These are phyloP conservation scores for Colius striatus DNA, from an alignment of 2,113 vertebrate genomes.

Conservation along the genomic window DNA sequence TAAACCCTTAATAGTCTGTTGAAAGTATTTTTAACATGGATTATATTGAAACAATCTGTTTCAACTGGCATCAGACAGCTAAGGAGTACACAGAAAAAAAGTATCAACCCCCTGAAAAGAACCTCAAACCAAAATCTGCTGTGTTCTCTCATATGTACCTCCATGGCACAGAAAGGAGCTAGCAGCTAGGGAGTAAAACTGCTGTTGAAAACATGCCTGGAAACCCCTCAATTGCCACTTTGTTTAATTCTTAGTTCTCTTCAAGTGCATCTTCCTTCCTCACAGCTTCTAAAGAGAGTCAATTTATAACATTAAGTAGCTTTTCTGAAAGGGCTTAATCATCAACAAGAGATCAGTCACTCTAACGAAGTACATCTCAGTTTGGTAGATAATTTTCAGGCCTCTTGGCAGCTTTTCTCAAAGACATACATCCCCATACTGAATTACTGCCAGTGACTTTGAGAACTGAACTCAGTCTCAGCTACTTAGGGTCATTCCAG, in stretches of 20 bases:
- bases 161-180: background rate
- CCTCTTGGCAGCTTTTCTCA: slow-evolving; percentile 56
- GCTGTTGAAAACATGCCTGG: background rate
- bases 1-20: background rate
- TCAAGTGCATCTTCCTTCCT: background rate
- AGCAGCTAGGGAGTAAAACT: background rate
- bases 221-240: background rate
- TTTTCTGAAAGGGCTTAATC: slow-evolving; percentile 58
- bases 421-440: background rate
- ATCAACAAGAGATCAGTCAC: slow-evolving; percentile 41
- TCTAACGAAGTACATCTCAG: slow-evolving; percentile 21
- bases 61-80: background rate
- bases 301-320: slow-evolving; percentile 59
- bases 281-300: slow-evolving; percentile 23
- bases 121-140: background rate
- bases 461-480: slow-evolving; percentile 4
- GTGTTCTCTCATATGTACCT: fast-evolving
- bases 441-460: slow-evolving; percentile 16
- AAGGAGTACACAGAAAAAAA: background rate
- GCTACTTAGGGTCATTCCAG: background rate
- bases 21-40: background rate
- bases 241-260: background rate
- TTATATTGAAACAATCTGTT: background rate
- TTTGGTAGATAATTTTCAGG: slow-evolving; percentile 67
- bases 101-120: fast-evolving